phyloP scores from a whole-genome alignment of 2,888 invertebrate genomes.

The Tetrapedia diversipes region DNA sequence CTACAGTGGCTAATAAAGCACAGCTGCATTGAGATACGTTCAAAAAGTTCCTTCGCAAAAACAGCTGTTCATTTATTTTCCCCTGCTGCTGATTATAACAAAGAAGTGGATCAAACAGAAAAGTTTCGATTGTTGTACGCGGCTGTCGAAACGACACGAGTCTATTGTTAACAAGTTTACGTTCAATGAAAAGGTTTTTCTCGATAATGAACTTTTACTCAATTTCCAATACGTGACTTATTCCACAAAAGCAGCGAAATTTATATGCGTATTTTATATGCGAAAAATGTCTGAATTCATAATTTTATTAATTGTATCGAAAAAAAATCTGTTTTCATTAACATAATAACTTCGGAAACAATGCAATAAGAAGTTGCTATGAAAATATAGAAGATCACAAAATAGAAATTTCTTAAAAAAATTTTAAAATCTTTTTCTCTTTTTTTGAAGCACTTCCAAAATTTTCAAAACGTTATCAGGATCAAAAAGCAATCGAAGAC shows the following conservation, averaged over 20 bases:
- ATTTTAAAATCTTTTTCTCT: too few relatives aligned
- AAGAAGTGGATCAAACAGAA: constrained; percentile 47
- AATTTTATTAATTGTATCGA: too few relatives aligned
- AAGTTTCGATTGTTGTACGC: constrained; percentile 21
- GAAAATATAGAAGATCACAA: too few relatives aligned
- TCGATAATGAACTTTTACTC: constrained; percentile 32
- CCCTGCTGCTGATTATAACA: constrained; percentile 16
- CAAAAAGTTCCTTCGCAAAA: neutral
- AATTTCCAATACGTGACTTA: constrained; percentile 7
- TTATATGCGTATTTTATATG: neutral
- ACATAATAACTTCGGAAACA: too few relatives aligned
- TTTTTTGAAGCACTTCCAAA: neutral
- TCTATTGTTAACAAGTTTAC: constrained; percentile 43
- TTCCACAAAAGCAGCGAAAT: constrained; percentile 7
- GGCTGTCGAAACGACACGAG: constrained; percentile 30
- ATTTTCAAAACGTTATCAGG: neutral
- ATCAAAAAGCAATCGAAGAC: neutral
- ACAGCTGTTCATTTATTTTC: constrained; percentile 20
- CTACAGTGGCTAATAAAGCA: neutral
- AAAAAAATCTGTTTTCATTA: too few relatives aligned
- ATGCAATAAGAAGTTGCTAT: too few relatives aligned
- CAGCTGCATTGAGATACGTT: neutral
- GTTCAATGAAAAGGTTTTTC: constrained; percentile 42
- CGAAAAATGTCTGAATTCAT: too few relatives aligned
- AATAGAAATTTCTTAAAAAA: too few relatives aligned